Evolutionary conservation across 92 coral and sea anemone genomes (phyloP).

Genomic region (Muricea muricata): DNA sequence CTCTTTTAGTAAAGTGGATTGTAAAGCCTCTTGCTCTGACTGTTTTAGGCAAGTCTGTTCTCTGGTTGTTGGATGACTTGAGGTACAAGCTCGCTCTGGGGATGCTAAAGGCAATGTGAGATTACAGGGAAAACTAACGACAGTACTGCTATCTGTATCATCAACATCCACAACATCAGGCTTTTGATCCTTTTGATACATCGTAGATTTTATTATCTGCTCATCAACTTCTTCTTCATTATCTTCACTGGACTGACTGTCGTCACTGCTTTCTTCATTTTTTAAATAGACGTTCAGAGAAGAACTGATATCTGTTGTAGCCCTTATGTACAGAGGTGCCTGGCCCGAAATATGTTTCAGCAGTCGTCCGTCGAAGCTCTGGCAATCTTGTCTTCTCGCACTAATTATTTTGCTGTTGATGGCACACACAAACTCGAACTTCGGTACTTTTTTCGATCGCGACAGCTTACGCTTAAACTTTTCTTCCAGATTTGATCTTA

Average conservation of each 20-base stretch:
- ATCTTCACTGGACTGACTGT: slow-evolving; percentile 1
- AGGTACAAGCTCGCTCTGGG: not conserved
- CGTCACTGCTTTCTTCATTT: slow-evolving; percentile 26
- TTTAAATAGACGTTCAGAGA: slow-evolving; percentile 16
- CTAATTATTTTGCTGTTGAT: slow-evolving; percentile 21
- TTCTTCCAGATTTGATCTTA: slow-evolving; percentile 18
- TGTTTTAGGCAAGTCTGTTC: not conserved
- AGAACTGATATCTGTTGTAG: not conserved
- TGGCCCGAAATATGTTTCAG: not conserved
- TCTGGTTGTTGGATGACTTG: too few species aligned
- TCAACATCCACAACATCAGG: not conserved
- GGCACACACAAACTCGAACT: slow-evolving; percentile 34
- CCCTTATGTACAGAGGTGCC: not conserved
- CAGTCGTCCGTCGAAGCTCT: slow-evolving; percentile 26
- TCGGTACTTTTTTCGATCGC: slow-evolving; percentile 1
- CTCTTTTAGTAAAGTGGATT: not conserved
- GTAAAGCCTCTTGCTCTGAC: not conserved
- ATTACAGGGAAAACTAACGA: not conserved
- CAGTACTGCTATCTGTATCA: not conserved
- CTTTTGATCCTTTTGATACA: not conserved
- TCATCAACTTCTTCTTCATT: not conserved
- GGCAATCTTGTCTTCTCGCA: slow-evolving; percentile 14
- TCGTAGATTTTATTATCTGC: not conserved
- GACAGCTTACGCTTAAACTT: slow-evolving; percentile 33
- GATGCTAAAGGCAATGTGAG: not conserved